Percentiles rank a stretch among this genome's conserved stretches.
phyloP scores from a whole-genome alignment of 2,888 invertebrate species.

The Conops quadrifasciatus region DNA sequence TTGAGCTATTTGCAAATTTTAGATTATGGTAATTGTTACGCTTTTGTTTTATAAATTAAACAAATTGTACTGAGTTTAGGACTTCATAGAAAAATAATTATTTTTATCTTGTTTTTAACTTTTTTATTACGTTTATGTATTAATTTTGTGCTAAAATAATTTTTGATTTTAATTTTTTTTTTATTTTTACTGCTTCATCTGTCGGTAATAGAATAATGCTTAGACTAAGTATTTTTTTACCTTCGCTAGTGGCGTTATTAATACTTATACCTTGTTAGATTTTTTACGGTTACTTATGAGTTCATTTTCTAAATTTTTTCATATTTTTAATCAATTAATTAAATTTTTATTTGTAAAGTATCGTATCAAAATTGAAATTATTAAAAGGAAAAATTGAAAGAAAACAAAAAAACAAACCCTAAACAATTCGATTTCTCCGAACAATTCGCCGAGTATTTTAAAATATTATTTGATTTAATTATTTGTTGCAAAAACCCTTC shows the following conservation, averaged over 20 bases:
- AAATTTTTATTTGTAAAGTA: too few relatives aligned
- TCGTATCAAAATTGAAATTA: too few relatives aligned
- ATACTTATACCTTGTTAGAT: conserved; percentile 65
- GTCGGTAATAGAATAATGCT: conserved; percentile 39
- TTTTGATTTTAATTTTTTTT: conserved; percentile 40
- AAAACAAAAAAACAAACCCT: too few relatives aligned
- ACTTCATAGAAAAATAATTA: conserved; percentile 25
- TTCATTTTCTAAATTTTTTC: too few relatives aligned
- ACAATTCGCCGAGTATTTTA: too few relatives aligned
- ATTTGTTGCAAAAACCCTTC: background rate
- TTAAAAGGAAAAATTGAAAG: too few relatives aligned
- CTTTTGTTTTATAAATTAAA: background rate
- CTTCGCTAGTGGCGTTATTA: conserved; percentile 45
- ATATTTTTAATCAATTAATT: too few relatives aligned
- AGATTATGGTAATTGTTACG: too few relatives aligned
- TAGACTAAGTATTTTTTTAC: too few relatives aligned
- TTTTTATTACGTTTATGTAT: conserved; percentile 29
- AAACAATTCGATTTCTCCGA: too few relatives aligned
- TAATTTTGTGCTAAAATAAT: conserved; percentile 29
- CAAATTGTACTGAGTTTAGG: conserved; percentile 11
- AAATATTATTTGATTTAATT: background rate
- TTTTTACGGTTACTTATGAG: conserved; percentile 53
- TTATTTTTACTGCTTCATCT: conserved; percentile 36
- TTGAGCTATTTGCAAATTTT: too few relatives aligned
- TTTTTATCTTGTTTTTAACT: conserved; percentile 25